Evolutionary conservation across 1,140 invertebrate genomes (phyloP).

Genomic region (Conus ventricosus): DNA sequence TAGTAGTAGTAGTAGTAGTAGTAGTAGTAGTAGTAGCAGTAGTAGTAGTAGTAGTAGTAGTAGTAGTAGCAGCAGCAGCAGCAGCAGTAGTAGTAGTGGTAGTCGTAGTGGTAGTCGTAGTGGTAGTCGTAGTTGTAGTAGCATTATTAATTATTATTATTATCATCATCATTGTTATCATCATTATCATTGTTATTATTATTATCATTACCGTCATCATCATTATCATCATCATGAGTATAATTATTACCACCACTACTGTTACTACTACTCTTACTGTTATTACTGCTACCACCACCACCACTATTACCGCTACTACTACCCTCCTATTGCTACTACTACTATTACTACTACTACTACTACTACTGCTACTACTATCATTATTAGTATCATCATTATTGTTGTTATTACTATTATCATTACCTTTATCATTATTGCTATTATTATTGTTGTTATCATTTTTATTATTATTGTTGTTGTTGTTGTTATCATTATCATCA

Average conservation of each 20-base stretch:
- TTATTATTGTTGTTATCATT: neutral
- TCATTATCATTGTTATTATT: neutral
- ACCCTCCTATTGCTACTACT: neutral
- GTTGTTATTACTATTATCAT: neutral
- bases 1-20: conserved; percentile 30
- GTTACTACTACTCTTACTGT: neutral
- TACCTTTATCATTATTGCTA: neutral
- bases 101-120: neutral
- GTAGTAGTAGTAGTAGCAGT: conserved; percentile 22
- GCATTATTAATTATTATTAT: too few relatives aligned
- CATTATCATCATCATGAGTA: neutral
- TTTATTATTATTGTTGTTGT: neutral
- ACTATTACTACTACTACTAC: neutral
- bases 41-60: conserved; percentile 12
- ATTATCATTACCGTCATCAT: neutral
- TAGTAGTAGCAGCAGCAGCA: conserved; percentile 1
- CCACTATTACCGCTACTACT: neutral
- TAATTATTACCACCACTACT: neutral
- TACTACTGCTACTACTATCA: too few relatives aligned
- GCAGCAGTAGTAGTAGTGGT: conserved; percentile 13
- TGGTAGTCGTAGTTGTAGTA: too few relatives aligned
- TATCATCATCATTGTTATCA: too few relatives aligned
- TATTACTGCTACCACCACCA: neutral
- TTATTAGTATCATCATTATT: neutral
- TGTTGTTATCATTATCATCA: neutral